Base-by-base conservation (phyloP, 2,888 invertebrate genomes). In the Drosophila neonasuta region DNA sequence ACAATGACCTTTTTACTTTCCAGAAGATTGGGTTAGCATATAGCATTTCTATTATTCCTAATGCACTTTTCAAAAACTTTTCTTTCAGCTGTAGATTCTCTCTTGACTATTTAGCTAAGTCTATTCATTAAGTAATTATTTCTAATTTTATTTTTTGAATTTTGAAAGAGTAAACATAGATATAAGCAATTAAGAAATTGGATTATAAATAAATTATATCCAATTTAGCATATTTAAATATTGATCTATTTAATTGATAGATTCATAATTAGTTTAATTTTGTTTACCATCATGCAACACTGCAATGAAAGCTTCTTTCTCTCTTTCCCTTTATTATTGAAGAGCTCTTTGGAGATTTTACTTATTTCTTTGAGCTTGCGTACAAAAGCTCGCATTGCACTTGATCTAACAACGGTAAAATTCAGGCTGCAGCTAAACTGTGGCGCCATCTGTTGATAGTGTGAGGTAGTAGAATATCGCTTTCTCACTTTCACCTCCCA, bases 1-100 rank as follows among this genome's bases (percentile, higher is more conserved):
- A 74, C 75, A 63, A 69, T 77, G 74, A 74, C 74, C 74, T 73
- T 68, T 76, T 42, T 56, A 45, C 52, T 36, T 46, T 46, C 24
- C 44, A 36, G 51, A 45, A 46, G 46, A 60, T 39, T 57, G 51
- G 29, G 13, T 64, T 36, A 11, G 5, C 29, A 36, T 30, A 24
- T 17, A 51, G 29, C 1, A 50, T 41, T 41, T 41, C 39, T 41
- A 8, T 41, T 41, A 41, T 41, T 41, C 15, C 3, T 6, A 29
- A 46, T 36, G 42, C 42, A 54, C 9, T 54, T 54, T 44, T 42
- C 11, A 6, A n/a, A 54, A 42, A 42, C 32, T 42, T 32, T 17
- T 20, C 20, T 20, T 20, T 20, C 20, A 20, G 20, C 20, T 20
- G 20, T 20, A 20, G 20, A 20, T 20, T n/a, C 11, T 10, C 11